Conservation (phyloP, 2,888 invertebrate species). For the Parasteatoda lunata region DNA sequence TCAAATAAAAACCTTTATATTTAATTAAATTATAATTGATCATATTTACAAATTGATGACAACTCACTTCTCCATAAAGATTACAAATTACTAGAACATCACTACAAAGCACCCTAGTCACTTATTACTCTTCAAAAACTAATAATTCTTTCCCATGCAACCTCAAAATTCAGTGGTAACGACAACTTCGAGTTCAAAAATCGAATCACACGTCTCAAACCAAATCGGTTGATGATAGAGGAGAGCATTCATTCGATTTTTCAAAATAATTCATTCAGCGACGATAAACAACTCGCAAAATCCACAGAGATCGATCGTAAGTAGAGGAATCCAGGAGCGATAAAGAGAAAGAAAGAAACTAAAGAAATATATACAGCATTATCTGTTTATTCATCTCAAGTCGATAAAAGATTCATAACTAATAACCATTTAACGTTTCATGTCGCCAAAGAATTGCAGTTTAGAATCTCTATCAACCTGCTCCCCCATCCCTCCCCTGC, state of each 20-base stretch:
- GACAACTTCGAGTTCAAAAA: too few species aligned
- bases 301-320: not conserved
- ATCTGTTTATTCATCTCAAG: not conserved
- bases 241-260: not conserved
- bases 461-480: constrained; percentile 8
- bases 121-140: too few species aligned
- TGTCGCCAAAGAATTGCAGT: constrained; percentile 6
- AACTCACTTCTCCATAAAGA: too few species aligned
- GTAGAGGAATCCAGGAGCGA: not conserved
- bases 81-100: too few species aligned
- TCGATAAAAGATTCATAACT: constrained; percentile 19
- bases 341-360: not conserved
- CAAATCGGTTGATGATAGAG: not conserved
- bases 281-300: not conserved
- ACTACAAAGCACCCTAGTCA: too few species aligned
- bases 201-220: too few species aligned
- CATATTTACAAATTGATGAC: too few species aligned
- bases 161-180: too few species aligned
- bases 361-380: not conserved
- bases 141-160: too few species aligned
- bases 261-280: not conserved
- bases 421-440: constrained; percentile 34
- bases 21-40: too few species aligned
- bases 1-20: too few species aligned
- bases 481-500: constrained; percentile 4